A percentile compares a stretch with the other conserved stretches of the same genome.
These are phyloP conservation scores for Dysmachus trigonus DNA, from an alignment of 2,888 invertebrate species.

Conservation along the genomic window DNA sequence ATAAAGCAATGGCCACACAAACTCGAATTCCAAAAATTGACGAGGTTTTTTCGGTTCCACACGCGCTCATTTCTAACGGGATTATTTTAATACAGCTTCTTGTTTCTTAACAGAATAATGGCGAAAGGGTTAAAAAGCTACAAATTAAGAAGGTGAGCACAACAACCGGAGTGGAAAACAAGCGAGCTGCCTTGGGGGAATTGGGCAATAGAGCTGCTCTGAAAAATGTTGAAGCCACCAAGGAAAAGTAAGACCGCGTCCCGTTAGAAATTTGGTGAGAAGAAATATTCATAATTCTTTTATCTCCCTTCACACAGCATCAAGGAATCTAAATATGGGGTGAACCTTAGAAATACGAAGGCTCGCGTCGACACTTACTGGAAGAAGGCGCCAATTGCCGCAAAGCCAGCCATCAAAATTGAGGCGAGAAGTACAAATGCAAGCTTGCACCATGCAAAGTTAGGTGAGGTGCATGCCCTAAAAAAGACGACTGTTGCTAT, in stretches of 20 bases:
- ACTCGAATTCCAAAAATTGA: neutral
- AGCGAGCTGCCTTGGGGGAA: slow-evolving; percentile 66
- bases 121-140: neutral
- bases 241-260: slow-evolving; percentile 54
- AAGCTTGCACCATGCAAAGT: neutral
- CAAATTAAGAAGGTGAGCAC: slow-evolving; percentile 58
- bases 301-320: neutral
- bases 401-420: slow-evolving; percentile 39
- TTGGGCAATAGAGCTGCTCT: slow-evolving; percentile 66
- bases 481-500: slow-evolving; percentile 52
- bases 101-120: slow-evolving; percentile 23
- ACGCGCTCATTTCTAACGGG: neutral
- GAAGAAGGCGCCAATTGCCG: slow-evolving; percentile 51
- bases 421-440: neutral
- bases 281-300: neutral
- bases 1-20: slow-evolving; percentile 5
- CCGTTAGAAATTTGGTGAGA: neutral
- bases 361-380: slow-evolving; percentile 62
- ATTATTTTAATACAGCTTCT: neutral
- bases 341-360: slow-evolving; percentile 60
- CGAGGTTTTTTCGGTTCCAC: neutral
- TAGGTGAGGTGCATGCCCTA: neutral
- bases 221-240: slow-evolving; percentile 56
- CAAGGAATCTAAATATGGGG: slow-evolving; percentile 55
- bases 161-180: slow-evolving; percentile 53